A percentile compares a stretch with the other conserved stretches of the same genome.
Evolutionary conservation across 2,888 invertebrate species (phyloP).

Genomic region (Ligdia adustata): DNA sequence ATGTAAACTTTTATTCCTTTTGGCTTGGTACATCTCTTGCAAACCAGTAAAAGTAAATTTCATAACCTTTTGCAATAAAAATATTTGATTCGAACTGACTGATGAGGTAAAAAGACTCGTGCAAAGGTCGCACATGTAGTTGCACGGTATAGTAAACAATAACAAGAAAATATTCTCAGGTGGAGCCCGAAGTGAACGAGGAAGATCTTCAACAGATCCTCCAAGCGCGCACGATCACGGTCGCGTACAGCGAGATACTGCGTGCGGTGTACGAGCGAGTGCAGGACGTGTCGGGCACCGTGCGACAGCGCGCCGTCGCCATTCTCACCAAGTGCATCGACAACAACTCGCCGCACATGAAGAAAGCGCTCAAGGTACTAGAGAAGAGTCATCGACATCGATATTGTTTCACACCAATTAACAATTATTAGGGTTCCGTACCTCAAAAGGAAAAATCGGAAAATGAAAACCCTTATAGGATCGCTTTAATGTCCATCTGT

Average conservation of each 20-base stretch:
- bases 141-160: not conserved
- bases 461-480: too few species aligned
- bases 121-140: too few species aligned
- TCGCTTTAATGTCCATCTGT: too few species aligned
- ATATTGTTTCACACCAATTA: too few species aligned
- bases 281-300: conserved; percentile 81
- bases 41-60: too few species aligned
- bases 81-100: too few species aligned
- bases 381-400: not conserved
- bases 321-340: conserved; percentile 81
- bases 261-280: conserved; percentile 80
- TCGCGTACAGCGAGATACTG: conserved; percentile 64
- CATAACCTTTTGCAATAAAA: too few species aligned
- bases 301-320: conserved; percentile 85
- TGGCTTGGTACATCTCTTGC: too few species aligned
- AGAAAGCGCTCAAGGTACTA: conserved; percentile 44
- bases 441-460: too few species aligned
- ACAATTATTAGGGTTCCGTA: too few species aligned
- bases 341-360: conserved; percentile 48
- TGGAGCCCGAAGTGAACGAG: conserved; percentile 46
- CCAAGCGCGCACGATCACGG: conserved; percentile 53
- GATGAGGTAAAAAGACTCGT: too few species aligned
- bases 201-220: conserved; percentile 54
- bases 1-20: too few species aligned
- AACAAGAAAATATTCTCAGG: conserved; percentile 20